phyloP scores from a whole-genome alignment of 1,140 invertebrate genomes.

The Teleopsis dalmanni region DNA sequence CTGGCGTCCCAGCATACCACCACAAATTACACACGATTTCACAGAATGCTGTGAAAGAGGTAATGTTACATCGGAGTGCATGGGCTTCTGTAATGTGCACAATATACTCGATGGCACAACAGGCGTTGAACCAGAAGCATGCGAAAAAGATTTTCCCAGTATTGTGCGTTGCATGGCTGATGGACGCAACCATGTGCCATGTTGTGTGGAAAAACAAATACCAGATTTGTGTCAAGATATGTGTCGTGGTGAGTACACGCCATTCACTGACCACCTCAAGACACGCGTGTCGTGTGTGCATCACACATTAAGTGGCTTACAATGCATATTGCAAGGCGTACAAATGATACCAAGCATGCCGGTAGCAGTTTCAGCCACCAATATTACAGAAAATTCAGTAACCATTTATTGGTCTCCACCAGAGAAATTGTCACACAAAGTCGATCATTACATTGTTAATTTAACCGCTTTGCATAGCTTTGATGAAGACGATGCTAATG shows the following conservation, averaged over 20 bases:
- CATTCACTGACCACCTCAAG: conserved; percentile 73
- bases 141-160: conserved; percentile 65
- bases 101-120: conserved; percentile 71
- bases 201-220: conserved; percentile 68
- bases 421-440: conserved; percentile 52
- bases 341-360: conserved; percentile 69
- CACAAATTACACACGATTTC: conserved; percentile 57
- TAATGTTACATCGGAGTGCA: conserved; percentile 60
- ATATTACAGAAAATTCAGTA: conserved; percentile 60
- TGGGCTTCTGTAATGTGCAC: conserved; percentile 75
- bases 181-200: conserved; percentile 74
- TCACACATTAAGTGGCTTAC: conserved; percentile 71
- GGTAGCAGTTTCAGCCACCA: conserved; percentile 58
- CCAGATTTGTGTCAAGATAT: conserved; percentile 78
- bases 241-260: conserved; percentile 74
- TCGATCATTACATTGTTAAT: conserved; percentile 63
- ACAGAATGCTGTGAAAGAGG: conserved; percentile 63
- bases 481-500: conserved; percentile 45
- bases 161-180: conserved; percentile 71
- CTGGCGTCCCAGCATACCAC: conserved; percentile 29
- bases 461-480: conserved; percentile 61
- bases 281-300: conserved; percentile 75
- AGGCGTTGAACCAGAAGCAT: conserved; percentile 67
- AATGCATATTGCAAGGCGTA: conserved; percentile 72
- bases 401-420: conserved; percentile 63